phyloP scores from a whole-genome alignment of 1,140 invertebrate genomes.

The Acromyrmex echinatior region DNA sequence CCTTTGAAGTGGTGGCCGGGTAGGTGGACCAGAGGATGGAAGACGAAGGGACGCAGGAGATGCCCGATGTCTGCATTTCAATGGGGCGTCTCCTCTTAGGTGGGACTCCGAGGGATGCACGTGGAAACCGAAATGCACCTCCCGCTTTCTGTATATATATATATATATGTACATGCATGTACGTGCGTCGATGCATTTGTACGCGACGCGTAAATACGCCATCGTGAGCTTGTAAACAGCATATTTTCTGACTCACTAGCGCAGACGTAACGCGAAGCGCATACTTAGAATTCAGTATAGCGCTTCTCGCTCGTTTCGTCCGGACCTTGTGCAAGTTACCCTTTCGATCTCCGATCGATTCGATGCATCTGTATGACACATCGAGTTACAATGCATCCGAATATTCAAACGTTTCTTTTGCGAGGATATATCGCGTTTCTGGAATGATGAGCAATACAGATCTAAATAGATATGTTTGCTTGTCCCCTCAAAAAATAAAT shows the following conservation, averaged over 20 bases:
- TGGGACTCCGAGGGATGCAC: conserved; percentile 29
- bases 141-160: not conserved
- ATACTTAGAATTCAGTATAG: conserved; percentile 79
- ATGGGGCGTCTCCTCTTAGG: conserved; percentile 28
- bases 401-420: conserved; percentile 21
- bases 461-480: conserved; percentile 8
- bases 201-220: conserved; percentile 38
- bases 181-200: conserved; percentile 12
- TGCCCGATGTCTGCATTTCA: conserved; percentile 53
- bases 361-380: conserved; percentile 26
- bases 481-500: conserved; percentile 31
- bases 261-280: conserved; percentile 78
- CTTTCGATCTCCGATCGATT: not conserved
- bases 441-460: not conserved
- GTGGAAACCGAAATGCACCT: conserved; percentile 14
- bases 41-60: not conserved
- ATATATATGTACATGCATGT: not conserved
- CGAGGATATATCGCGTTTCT: not conserved
- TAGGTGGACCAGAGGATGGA: not conserved
- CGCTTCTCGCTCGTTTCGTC: conserved; percentile 43
- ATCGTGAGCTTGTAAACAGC: conserved; percentile 74
- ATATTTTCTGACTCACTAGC: conserved; percentile 81
- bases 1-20: conserved; percentile 9
- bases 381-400: conserved; percentile 58
- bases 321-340: not conserved